These are phyloP conservation scores for Pedionomus torquatus DNA, from an alignment of 2,113 vertebrate species.

Conservation along the genomic window DNA sequence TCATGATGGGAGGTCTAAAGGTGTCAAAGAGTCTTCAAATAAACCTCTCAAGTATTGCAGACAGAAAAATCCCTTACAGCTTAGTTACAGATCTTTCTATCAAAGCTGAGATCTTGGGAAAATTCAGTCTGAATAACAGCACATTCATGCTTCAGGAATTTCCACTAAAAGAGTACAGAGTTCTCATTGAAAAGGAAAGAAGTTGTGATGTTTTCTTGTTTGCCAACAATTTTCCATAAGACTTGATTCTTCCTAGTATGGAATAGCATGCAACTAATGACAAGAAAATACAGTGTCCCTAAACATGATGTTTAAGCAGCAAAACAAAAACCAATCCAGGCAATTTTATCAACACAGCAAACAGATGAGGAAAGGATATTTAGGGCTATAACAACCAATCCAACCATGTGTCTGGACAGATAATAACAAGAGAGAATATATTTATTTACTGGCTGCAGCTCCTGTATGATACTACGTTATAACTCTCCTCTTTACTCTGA, in stretches of 20 bases:
- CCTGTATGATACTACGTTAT: background rate
- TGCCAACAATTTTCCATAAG: background rate
- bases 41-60: background rate
- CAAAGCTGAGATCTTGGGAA: background rate
- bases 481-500: background rate
- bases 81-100: background rate
- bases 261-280: background rate
- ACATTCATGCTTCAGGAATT: background rate
- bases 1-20: background rate
- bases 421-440: background rate
- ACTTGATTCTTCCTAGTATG: background rate
- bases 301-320: background rate
- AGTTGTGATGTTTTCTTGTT: background rate
- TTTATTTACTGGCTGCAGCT: conserved; percentile 2
- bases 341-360: background rate
- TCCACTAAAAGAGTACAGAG: background rate
- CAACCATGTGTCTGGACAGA: background rate
- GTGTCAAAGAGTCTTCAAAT: background rate
- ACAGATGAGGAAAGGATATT: background rate
- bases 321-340: background rate
- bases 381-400: background rate
- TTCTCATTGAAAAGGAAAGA: background rate
- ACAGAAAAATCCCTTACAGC: background rate
- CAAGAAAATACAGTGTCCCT: background rate
- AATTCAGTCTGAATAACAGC: background rate